Base-by-base conservation (phyloP, 2,888 invertebrate genomes). In the Epinotia brunnichana region DNA sequence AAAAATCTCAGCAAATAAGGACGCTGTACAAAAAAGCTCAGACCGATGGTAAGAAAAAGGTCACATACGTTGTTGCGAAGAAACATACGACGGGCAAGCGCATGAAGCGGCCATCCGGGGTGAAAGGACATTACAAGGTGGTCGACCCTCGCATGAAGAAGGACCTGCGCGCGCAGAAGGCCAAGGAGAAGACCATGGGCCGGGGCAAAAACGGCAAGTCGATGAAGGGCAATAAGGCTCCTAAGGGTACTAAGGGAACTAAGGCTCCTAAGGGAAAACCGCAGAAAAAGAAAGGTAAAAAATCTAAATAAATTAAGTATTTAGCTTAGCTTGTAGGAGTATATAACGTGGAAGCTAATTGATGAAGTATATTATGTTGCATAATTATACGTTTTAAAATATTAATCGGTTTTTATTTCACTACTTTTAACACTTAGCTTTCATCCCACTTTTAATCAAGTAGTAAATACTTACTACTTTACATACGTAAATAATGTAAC, bases 141-240 rank as follows among this genome's bases (percentile, higher is more conserved):
- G 99, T 99, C 5, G 99, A 99, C 94, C 96, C 97, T 1, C 94
- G 99, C 78, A 96, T 99, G 96, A 99, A 99, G 90, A 99, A 99
- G 89, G 99, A 99, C 87, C 91, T 96, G 82, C 94, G 96, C 75
- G 95, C 96, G 0, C 91, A 94, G 78, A 95, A 95, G 85, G 90
- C 94, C 17, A 95, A 94, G 83, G 94, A 94, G 84, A 95, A 95
- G 88, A 94, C 94, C 48, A 94, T 87, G 81, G 92, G 91, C 61
- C 92, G 92, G 74, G 87, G 90, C 53, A 93, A 92, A 77, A 92
- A 90, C 74, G 85, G 81, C 53, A 85, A 83, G 69, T 77, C 80
- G 64, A 81, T 79, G 69, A 83, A 83, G 77, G 71, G 71, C 4
- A 60, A 62, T 24, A 78, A 77, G 67, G 70, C 71, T 13, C 67